Base-by-base conservation (phyloP, 2,888 invertebrate genomes). In the Ormyrus pomaceus region DNA sequence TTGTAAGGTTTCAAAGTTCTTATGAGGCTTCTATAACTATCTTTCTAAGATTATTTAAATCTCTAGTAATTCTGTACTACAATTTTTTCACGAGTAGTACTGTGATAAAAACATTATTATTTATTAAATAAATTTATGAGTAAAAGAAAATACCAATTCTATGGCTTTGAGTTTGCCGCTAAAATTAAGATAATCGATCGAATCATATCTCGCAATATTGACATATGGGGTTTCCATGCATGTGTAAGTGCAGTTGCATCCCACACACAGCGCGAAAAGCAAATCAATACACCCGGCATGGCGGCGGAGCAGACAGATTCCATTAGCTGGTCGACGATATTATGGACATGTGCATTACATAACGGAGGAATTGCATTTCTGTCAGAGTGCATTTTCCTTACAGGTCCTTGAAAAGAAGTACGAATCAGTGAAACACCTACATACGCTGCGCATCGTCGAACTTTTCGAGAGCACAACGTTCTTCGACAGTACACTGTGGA, bases 301-400 rank as follows among this genome's bases (percentile, higher is more conserved):
- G 75, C 65, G 19, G 64, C 70, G 9, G 19, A 79, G 79, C 79
- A 75, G 71, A 75, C 64, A 70, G 53, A 75, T 64, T 66, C 59
- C 58, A 69, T 59, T 69, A 61, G 59, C 50, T 75, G 62, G 19
- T 45, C 50, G 65, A 6, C 45, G 64, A 58, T 65, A 51, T 70
- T 56, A 79, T 74, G 75, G 64, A 70, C 59, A 64, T 66, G 55
- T 82, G 46, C 53, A 82, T 86, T 86, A 85, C 68, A 85, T 85
- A 86, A 86, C 82, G 48, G 7, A 75, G 59, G 81, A 84, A 82
- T 82, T 83, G 82, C 83, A 85, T 86, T 85, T 85, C 84, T 75
- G 77, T 71, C 19, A 79, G 84, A 84, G 84, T 83, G 83, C 83
- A 84, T 83, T 82, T 84, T 84, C 83, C 79, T 65, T 19, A 10